A percentile compares a stretch with the other conserved stretches of the same genome.
Evolutionary conservation across 2,797 vertebrate species (phyloP).

Genomic region (Rhadinocentrus ornatus): DNA sequence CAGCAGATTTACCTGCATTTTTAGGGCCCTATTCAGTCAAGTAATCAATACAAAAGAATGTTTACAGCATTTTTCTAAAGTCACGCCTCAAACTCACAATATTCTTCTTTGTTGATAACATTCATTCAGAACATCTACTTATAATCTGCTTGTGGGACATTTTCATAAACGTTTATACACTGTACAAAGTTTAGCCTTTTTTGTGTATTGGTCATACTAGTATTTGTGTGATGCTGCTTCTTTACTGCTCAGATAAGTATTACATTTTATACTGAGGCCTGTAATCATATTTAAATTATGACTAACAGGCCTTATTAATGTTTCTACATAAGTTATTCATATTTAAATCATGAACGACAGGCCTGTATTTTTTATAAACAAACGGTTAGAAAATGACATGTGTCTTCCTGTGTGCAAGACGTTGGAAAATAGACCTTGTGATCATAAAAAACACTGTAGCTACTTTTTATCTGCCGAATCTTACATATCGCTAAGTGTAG

Average conservation of each 20-base stretch:
- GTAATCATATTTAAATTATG: conserved; percentile 85
- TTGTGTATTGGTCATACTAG: conserved; percentile 59
- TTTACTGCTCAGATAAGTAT: conserved; percentile 63
- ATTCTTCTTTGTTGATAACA: conserved; percentile 44
- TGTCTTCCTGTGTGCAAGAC: conserved; percentile 38
- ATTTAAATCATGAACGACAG: conserved; percentile 84
- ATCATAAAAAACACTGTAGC: conserved; percentile 57
- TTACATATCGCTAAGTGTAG: conserved; percentile 49
- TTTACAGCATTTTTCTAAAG: conserved; percentile 68
- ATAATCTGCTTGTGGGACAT: conserved; percentile 57
- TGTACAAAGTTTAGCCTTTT: conserved; percentile 70
- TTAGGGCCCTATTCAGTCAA: conserved; percentile 64
- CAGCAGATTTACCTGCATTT: conserved; percentile 36
- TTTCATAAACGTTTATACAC: conserved; percentile 71
- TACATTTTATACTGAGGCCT: conserved; percentile 78
- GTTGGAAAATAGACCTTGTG: conserved; percentile 39
- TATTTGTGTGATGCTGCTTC: conserved; percentile 71
- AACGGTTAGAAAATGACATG: conserved; percentile 33
- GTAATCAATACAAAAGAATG: conserved; percentile 37
- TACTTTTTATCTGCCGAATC: conserved; percentile 53
- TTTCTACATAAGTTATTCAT: conserved; percentile 81
- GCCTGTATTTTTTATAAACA: conserved; percentile 78
- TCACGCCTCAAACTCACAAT: conserved; percentile 55
- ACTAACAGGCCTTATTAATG: conserved; percentile 82
- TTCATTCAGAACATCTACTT: conserved; percentile 42